Evolutionary conservation across 2,888 invertebrate species (phyloP).

Genomic region (Melanostoma mellinum): DNA sequence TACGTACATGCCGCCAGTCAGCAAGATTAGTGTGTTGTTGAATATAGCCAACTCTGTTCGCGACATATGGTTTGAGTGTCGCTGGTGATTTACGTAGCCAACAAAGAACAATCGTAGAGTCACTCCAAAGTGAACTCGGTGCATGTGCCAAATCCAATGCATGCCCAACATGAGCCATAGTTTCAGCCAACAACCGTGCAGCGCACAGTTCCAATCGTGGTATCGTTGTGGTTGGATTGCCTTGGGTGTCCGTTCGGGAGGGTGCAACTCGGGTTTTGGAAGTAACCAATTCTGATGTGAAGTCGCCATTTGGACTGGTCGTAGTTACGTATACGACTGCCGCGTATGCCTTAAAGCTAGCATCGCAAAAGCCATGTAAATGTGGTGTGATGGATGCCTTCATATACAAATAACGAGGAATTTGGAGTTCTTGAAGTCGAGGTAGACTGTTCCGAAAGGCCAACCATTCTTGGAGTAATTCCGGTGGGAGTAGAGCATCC

Average conservation of each 20-base stretch:
- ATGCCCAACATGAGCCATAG: slow-evolving; percentile 12
- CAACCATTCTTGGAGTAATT: slow-evolving; percentile 26
- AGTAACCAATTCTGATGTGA: slow-evolving; percentile 24
- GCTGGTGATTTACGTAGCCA: slow-evolving; percentile 18
- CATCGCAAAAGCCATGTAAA: slow-evolving; percentile 44
- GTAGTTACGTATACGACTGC: slow-evolving; percentile 29
- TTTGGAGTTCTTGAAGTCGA: slow-evolving; percentile 10
- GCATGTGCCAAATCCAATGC: slow-evolving; percentile 24
- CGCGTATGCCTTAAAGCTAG: slow-evolving; percentile 26
- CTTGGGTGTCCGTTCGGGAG: slow-evolving; percentile 13
- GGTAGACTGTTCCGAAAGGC: slow-evolving; percentile 19
- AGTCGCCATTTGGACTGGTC: neutral
- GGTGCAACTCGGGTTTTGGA: slow-evolving; percentile 24
- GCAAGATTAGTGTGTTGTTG: slow-evolving; percentile 13
- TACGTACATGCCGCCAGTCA: neutral
- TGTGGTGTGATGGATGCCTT: slow-evolving; percentile 27
- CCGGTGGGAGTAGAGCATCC: slow-evolving; percentile 2
- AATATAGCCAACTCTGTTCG: slow-evolving; percentile 27
- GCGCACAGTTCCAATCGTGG: neutral
- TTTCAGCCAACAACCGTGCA: slow-evolving; percentile 30
- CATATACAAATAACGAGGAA: slow-evolving; percentile 25
- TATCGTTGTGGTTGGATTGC: slow-evolving; percentile 24
- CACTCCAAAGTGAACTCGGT: slow-evolving; percentile 17
- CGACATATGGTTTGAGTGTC: slow-evolving; percentile 34
- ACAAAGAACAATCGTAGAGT: slow-evolving; percentile 1